These are phyloP conservation scores for Toxonevra muliebris DNA, from an alignment of 2,888 invertebrate species.

Conservation along the genomic window DNA sequence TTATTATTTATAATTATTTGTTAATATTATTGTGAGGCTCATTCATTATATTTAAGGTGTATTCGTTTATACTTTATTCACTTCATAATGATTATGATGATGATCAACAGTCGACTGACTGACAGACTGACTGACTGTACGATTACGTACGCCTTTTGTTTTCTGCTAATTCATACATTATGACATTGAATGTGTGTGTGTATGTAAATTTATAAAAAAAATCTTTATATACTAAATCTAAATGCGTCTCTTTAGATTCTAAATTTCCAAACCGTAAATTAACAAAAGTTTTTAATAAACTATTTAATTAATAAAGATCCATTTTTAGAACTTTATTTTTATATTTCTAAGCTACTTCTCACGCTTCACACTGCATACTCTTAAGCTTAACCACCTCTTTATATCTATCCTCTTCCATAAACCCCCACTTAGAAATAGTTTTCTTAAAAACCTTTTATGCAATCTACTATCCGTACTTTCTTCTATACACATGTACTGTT, in stretches of 20 bases:
- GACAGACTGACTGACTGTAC: constrained; percentile 14
- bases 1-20: constrained; percentile 39
- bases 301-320: no score
- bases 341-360: no score
- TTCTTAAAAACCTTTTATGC: no score
- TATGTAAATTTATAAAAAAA: neutral
- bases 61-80: constrained; percentile 22
- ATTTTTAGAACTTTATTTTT: no score
- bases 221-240: constrained; percentile 50
- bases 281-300: no score
- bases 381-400: no score
- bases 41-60: constrained; percentile 33
- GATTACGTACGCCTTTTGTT: neutral
- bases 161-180: constrained; percentile 9
- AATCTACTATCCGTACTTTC: no score
- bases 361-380: no score
- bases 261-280: no score
- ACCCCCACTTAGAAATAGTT: no score
- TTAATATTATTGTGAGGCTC: constrained; percentile 47
- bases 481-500: no score
- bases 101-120: neutral
- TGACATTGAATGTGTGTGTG: neutral
- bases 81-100: neutral
- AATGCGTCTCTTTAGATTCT: neutral
- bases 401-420: no score